phyloP scores from a whole-genome alignment of 2,113 vertebrate species.

The Pipa parva region DNA sequence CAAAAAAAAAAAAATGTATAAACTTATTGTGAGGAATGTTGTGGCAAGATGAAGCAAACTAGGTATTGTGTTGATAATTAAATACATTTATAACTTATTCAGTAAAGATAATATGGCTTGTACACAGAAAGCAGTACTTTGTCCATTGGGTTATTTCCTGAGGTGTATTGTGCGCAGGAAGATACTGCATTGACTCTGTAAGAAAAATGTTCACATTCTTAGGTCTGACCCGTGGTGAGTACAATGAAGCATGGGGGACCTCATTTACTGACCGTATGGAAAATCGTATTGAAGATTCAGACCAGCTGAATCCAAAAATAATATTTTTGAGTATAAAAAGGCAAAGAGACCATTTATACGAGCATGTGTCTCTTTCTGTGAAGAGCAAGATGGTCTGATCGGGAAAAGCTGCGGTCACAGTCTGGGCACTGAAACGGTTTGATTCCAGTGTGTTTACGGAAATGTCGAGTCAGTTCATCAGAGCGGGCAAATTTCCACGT shows the following conservation, averaged over 20 bases:
- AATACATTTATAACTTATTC: slow-evolving; percentile 62
- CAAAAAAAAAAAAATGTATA: slow-evolving; percentile 1
- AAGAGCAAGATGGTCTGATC: slow-evolving; percentile 92
- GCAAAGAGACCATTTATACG: slow-evolving; percentile 62
- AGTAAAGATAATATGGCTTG: slow-evolving; percentile 50
- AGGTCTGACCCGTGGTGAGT: slow-evolving; percentile 75
- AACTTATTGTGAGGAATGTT: slow-evolving; percentile 45
- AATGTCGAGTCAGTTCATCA: slow-evolving; percentile 96
- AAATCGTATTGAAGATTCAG: slow-evolving; percentile 68
- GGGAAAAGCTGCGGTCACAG: slow-evolving; percentile 97
- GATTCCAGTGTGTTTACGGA: slow-evolving; percentile 95
- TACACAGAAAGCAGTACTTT: slow-evolving; percentile 56
- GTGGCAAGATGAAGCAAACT: slow-evolving; percentile 67
- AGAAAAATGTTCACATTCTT: slow-evolving; percentile 80
- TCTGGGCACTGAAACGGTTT: slow-evolving; percentile 97
- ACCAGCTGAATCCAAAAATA: slow-evolving; percentile 68
- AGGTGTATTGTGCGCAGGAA: slow-evolving; percentile 58
- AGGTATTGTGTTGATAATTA: slow-evolving; percentile 52
- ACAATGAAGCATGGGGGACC: slow-evolving; percentile 59
- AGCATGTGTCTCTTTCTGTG: slow-evolving; percentile 97
- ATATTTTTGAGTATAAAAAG: slow-evolving; percentile 45
- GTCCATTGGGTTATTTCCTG: slow-evolving; percentile 61
- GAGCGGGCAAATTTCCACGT: slow-evolving; percentile 99
- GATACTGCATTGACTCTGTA: slow-evolving; percentile 66
- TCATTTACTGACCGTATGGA: slow-evolving; percentile 68